A percentile compares a stretch with the other conserved stretches of the same genome.
Conservation (phyloP, 2,888 invertebrate genomes). For the Parnassius mnemosyne region DNA sequence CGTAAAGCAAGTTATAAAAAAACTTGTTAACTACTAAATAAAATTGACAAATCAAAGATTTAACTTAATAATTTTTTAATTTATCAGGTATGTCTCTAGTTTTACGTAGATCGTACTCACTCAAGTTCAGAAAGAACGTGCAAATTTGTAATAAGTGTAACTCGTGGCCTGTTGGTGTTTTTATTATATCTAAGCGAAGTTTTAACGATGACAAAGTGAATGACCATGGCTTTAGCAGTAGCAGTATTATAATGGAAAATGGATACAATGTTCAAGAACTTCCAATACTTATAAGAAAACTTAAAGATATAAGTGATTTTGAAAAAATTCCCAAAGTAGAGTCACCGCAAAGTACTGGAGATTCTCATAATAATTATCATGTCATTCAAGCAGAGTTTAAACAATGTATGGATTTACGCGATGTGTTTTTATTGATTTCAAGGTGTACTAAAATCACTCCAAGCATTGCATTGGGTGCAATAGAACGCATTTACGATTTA, state of each 20-base stretch:
- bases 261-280: conserved; percentile 85
- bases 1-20: too few species aligned
- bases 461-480: conserved; percentile 72
- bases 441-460: conserved; percentile 76
- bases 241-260: conserved; percentile 83
- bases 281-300: conserved; percentile 81
- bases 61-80: conserved; percentile 5
- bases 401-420: conserved; percentile 64
- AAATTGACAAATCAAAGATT: too few species aligned
- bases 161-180: conserved; percentile 23
- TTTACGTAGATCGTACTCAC: conserved; percentile 55
- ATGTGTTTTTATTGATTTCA: conserved; percentile 68
- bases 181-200: conserved; percentile 35
- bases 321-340: conserved; percentile 42
- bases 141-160: conserved; percentile 15
- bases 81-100: conserved; percentile 50
- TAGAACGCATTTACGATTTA: conserved; percentile 70
- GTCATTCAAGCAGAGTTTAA: conserved; percentile 72
- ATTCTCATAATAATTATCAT: conserved; percentile 58
- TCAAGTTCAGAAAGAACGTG: conserved; percentile 51
- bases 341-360: conserved; percentile 38
- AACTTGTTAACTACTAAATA: too few species aligned
- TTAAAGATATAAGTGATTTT: conserved; percentile 62
- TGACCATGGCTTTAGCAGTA: conserved; percentile 58
- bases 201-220: conserved; percentile 56